phyloP scores from a whole-genome alignment of 2,888 invertebrate species.

The Perizoma flavofasciatum region DNA sequence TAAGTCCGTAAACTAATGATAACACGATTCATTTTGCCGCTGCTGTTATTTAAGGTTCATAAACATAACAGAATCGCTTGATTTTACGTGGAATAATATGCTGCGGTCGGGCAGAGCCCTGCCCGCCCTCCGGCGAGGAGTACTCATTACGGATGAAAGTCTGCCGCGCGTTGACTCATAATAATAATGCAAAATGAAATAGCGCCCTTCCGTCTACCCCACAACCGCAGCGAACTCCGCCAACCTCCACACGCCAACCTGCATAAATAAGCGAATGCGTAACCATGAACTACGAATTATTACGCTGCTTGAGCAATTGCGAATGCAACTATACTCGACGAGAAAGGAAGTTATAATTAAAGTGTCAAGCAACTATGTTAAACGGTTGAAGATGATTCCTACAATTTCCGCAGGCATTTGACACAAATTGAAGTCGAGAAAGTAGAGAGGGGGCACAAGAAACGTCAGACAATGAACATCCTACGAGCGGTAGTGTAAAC shows the following conservation, averaged over 20 bases:
- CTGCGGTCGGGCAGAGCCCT: constrained; percentile 52
- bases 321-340: constrained; percentile 40
- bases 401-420: constrained; percentile 32
- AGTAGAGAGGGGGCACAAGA: constrained; percentile 34
- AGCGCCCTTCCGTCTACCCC: constrained; percentile 60
- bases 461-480: constrained; percentile 35
- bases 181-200: constrained; percentile 75
- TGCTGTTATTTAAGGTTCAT: constrained; percentile 15
- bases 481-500: constrained; percentile 35
- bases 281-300: constrained; percentile 68
- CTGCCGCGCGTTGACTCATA: constrained; percentile 59
- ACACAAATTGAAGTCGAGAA: constrained; percentile 32
- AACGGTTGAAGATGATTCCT: constrained; percentile 26
- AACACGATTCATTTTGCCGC: constrained; percentile 15
- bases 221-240: constrained; percentile 61
- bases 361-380: constrained; percentile 32
- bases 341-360: constrained; percentile 38
- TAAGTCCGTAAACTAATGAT: constrained; percentile 36
- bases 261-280: constrained; percentile 57
- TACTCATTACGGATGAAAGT: constrained; percentile 73
- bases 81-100: constrained; percentile 57
- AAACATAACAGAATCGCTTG: constrained; percentile 39
- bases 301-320: constrained; percentile 37
- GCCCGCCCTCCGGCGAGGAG: constrained; percentile 51
- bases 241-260: constrained; percentile 47